Conservation (phyloP, 1,140 invertebrate species). For the Habropoda laboriosa region DNA sequence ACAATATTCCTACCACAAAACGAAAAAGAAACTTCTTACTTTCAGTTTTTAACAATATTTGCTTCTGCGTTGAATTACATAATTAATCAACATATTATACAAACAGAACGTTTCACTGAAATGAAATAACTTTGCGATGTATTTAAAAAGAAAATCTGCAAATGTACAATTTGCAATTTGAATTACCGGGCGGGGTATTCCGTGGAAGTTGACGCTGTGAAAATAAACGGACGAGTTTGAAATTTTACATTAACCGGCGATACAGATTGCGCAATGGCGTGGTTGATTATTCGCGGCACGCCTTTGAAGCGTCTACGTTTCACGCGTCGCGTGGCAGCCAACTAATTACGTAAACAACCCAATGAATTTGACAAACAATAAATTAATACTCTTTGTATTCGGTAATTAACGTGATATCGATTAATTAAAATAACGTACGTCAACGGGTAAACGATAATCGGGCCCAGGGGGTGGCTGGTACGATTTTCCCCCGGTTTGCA, state of each 20-base stretch:
- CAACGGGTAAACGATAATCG: too few species aligned
- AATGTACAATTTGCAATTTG: neutral
- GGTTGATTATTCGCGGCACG: conserved; percentile 11
- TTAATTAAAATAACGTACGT: neutral
- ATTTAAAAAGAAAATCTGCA: neutral
- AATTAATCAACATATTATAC: too few species aligned
- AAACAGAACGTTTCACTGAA: too few species aligned
- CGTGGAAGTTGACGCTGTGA: too few species aligned
- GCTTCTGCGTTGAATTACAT: neutral
- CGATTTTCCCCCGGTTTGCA: too few species aligned
- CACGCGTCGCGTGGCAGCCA: conserved; percentile 24
- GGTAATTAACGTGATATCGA: conserved; percentile 5
- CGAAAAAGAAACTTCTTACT: too few species aligned
- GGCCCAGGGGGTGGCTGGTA: too few species aligned
- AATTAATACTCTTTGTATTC: conserved; percentile 46
- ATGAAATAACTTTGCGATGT: too few species aligned
- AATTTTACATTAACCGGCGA: neutral
- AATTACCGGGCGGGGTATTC: neutral
- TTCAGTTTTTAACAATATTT: neutral
- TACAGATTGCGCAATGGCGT: neutral
- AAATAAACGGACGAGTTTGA: neutral
- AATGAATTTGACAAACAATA: conserved; percentile 41
- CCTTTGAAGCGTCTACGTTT: conserved; percentile 44
- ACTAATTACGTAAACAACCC: conserved; percentile 50
- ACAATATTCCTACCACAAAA: neutral